Conservation (phyloP, 2,113 vertebrate genomes). For the Mustela nigripes region DNA sequence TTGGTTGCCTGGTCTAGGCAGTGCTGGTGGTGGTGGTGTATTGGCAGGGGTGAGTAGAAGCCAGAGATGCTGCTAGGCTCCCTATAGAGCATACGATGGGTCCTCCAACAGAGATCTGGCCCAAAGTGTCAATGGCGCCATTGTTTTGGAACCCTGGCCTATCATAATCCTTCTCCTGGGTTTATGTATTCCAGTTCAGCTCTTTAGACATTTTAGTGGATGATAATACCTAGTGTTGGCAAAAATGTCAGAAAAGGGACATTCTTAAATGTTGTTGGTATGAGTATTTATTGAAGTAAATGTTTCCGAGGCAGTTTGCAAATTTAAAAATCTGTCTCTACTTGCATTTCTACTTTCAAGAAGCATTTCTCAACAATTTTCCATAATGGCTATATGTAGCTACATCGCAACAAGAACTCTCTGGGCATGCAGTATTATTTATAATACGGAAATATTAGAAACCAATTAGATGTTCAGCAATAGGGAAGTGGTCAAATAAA, state of each 20-base stretch:
- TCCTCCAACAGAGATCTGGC: not conserved
- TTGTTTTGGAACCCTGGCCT: not conserved
- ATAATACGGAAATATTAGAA: not conserved
- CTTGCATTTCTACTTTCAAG: not conserved
- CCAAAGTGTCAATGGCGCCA: not conserved
- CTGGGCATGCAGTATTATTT: not conserved
- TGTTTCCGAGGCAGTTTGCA: not conserved
- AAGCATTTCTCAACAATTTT: not conserved
- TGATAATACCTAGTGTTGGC: not conserved
- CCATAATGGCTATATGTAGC: not conserved
- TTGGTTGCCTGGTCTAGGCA: not conserved
- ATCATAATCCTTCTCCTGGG: not conserved
- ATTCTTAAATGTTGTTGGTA: not conserved
- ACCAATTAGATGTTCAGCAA: not conserved
- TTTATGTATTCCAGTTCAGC: not conserved
- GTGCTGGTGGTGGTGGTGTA: not conserved
- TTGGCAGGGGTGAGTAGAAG: not conserved
- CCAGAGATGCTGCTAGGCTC: not conserved
- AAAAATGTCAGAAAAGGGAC: constrained; percentile 29
- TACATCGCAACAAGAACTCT: not conserved
- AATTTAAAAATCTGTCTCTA: constrained; percentile 3
- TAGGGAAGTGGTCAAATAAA: not conserved
- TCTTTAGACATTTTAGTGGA: not conserved
- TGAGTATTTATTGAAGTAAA: not conserved
- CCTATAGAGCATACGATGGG: not conserved